A percentile compares a stretch with the other conserved stretches of the same genome.
phyloP scores from a whole-genome alignment of 2,888 invertebrate genomes.

The Lasioglossum malachurum region DNA sequence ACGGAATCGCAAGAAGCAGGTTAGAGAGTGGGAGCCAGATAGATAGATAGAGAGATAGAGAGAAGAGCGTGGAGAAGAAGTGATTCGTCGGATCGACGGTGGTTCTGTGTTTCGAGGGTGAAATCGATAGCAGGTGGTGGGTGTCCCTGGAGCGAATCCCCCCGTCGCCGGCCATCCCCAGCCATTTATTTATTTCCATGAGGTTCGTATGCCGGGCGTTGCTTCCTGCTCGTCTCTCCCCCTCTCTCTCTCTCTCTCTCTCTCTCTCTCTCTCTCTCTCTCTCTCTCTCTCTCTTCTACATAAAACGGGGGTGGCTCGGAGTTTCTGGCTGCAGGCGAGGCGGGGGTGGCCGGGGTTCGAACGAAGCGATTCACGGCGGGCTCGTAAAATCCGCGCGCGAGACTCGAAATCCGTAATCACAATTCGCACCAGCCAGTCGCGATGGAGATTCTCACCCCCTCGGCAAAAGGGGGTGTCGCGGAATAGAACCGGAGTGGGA shows the following conservation, averaged over 20 bases:
- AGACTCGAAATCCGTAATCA: conserved; percentile 74
- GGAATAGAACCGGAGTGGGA: not conserved
- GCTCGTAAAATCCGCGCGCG: conserved; percentile 69
- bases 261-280: not conserved
- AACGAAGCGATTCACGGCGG: conserved; percentile 65
- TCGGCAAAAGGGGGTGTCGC: conserved; percentile 21
- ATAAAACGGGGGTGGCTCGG: not conserved
- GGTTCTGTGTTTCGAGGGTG: conserved; percentile 44
- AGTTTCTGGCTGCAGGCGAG: not conserved
- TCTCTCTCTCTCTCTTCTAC: not conserved
- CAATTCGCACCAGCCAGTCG: conserved; percentile 66
- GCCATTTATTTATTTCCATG: conserved; percentile 80
- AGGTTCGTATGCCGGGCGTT: conserved; percentile 69
- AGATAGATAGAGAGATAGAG: not conserved
- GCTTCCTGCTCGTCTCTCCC: not conserved
- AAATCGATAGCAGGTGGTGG: conserved; percentile 56
- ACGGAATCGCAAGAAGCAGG: not conserved
- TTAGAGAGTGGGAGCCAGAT: not conserved
- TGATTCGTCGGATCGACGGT: conserved; percentile 30
- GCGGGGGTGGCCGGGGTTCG: conserved; percentile 5
- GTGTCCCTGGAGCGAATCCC: conserved; percentile 38
- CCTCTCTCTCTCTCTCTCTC: too few species aligned
- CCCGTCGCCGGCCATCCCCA: conserved; percentile 55
- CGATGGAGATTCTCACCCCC: conserved; percentile 57
- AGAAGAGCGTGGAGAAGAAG: conserved; percentile 1